Base-by-base conservation (phyloP, 2,113 vertebrate genomes). In the Ceyx margarethae region DNA sequence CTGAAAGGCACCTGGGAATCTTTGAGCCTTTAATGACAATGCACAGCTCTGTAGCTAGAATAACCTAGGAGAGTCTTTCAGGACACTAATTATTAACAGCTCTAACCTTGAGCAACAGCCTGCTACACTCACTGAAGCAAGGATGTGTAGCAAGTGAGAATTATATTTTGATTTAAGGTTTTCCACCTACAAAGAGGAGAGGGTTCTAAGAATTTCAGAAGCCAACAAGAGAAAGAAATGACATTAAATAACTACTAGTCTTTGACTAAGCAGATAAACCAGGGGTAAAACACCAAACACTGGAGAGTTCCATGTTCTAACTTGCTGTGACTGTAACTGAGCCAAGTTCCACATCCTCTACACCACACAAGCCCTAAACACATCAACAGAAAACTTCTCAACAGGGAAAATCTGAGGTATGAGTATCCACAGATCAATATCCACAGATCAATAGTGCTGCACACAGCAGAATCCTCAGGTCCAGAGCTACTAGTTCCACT, bases 101-200 rank as follows among this genome's bases (percentile, higher is more conserved):
- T 74, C 40, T 76, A 62, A 58, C 85, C 64, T 60, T 66, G 18
- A 92, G 67, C 48, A 92, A 85, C 17, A 56, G 42, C 26, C 21
- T 0, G 1, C 37, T 80, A 50, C 42, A 85, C 1, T 3, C 0
- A 0, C 43, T 60, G 71, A 67, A 51, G 25, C 1, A 1, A 68
- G 56, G 23, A 82, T 72, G 85, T 1, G 6, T 1, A 61, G 40
- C 31, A 91, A 87, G 43, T 21, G 45, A 53, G 84, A 84, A 65
- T 31, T 18, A 23, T 4, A 22, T 42, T 93, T 85, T 69, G 26
- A 93, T 77, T 85, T 88, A 46, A 58, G 17, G 7, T 74, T 71
- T 81, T 69, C 42, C 25, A 62, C 31, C 46, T 71, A 61, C 15
- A 58, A 45, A 42, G 6, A 48, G 13, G 7, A 92, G 2, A 5